These are phyloP conservation scores for Bostrychus sinensis DNA, from an alignment of 2,113 vertebrate genomes.

Conservation along the genomic window DNA sequence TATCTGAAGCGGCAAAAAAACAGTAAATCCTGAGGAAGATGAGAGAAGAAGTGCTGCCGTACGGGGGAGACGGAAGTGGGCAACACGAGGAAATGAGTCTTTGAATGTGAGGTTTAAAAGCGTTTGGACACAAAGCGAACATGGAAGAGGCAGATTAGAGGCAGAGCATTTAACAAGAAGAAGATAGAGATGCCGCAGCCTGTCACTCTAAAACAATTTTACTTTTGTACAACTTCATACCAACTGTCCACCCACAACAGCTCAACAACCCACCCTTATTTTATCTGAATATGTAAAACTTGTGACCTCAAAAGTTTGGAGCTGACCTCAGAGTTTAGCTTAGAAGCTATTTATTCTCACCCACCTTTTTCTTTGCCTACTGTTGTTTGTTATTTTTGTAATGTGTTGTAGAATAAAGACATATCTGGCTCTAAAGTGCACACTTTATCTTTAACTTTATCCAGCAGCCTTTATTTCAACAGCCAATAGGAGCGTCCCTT, in stretches of 20 bases:
- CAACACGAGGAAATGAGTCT: not conserved
- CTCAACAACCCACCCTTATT: not conserved
- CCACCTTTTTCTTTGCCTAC: not conserved
- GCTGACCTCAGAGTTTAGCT: not conserved
- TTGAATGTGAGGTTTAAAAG: not conserved
- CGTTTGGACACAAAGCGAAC: conserved; percentile 9
- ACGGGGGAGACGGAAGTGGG: conserved; percentile 13
- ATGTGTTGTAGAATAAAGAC: too few relatives aligned
- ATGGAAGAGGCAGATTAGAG: conserved; percentile 26
- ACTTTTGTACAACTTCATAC: too few relatives aligned
- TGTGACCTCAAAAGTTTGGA: not conserved
- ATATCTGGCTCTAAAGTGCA: too few relatives aligned
- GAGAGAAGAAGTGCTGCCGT: conserved; percentile 9
- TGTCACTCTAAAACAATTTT: not conserved
- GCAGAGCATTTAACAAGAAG: conserved; percentile 9
- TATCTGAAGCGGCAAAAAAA: conserved; percentile 21
- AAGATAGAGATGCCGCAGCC: not conserved
- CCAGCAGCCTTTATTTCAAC: too few relatives aligned
- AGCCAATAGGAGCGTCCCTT: too few relatives aligned
- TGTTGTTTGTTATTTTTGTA: too few relatives aligned
- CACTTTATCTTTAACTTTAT: too few relatives aligned
- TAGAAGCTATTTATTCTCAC: too few relatives aligned
- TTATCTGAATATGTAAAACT: not conserved
- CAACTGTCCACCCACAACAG: not conserved
- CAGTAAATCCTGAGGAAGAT: conserved; percentile 35